Conservation (phyloP, 2,888 invertebrate species). For the Xylocampa areola region DNA sequence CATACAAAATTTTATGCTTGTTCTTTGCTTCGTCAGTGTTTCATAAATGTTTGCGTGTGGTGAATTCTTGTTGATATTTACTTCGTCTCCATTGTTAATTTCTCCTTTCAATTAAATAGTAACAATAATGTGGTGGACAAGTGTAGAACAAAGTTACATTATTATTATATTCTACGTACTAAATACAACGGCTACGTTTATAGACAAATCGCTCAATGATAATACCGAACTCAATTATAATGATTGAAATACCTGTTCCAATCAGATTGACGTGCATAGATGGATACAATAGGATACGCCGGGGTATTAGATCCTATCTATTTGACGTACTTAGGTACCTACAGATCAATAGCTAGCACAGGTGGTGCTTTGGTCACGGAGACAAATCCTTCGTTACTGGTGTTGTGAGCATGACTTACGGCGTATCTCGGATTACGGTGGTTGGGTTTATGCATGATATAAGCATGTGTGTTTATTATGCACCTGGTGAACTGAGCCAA, state of each 20-base stretch:
- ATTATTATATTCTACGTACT: too few relatives aligned
- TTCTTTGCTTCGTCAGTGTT: neutral
- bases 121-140: too few relatives aligned
- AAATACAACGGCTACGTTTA: too few relatives aligned
- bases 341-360: constrained; percentile 35
- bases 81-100: too few relatives aligned
- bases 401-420: constrained; percentile 66
- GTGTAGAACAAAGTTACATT: too few relatives aligned
- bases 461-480: constrained; percentile 15
- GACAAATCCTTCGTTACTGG: constrained; percentile 68
- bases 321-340: constrained; percentile 22
- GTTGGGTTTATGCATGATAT: constrained; percentile 38
- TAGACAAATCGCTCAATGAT: too few relatives aligned
- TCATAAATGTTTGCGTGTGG: too few relatives aligned
- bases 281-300: constrained; percentile 29
- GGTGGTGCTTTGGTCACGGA: constrained; percentile 53
- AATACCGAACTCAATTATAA: constrained; percentile 16
- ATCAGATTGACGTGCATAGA: constrained; percentile 30
- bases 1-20: neutral
- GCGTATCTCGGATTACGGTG: constrained; percentile 65
- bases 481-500: constrained; percentile 21
- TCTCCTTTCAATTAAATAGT: too few relatives aligned
- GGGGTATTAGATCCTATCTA: constrained; percentile 23
- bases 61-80: too few relatives aligned
- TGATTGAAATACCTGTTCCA: constrained; percentile 22